phyloP scores from a whole-genome alignment of 1,140 invertebrate species.

The Drosophila mayri region DNA sequence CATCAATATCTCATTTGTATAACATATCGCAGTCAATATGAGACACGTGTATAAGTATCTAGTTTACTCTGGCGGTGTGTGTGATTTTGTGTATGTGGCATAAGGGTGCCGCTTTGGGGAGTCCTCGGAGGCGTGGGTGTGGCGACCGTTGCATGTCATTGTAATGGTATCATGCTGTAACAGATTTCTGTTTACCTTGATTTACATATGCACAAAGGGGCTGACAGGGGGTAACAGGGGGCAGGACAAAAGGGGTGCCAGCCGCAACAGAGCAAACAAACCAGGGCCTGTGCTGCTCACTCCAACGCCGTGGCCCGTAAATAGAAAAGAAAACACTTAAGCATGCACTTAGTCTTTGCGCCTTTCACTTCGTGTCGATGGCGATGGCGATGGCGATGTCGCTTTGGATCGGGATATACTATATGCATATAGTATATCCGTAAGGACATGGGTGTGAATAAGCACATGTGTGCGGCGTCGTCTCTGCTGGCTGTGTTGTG shows the following conservation, averaged over 20 bases:
- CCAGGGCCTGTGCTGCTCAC: conserved; percentile 53
- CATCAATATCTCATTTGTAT: conserved; percentile 82
- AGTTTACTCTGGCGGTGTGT: conserved; percentile 37
- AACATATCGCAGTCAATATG: conserved; percentile 77
- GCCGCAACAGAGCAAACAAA: conserved; percentile 66
- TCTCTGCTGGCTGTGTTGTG: conserved; percentile 49
- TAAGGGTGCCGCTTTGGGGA: not conserved
- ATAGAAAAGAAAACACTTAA: conserved; percentile 72
- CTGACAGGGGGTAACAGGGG: not conserved
- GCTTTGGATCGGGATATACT: conserved; percentile 26
- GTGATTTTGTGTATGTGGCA: conserved; percentile 5
- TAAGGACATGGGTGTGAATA: conserved; percentile 24
- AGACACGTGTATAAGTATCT: conserved; percentile 79
- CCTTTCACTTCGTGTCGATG: conserved; percentile 72
- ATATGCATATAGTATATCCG: conserved; percentile 27
- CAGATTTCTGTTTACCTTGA: conserved; percentile 82
- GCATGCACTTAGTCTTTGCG: conserved; percentile 81
- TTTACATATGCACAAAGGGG: conserved; percentile 65
- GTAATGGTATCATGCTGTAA: conserved; percentile 78
- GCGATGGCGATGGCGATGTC: conserved; percentile 61
- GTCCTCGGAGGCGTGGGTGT: conserved; percentile 8
- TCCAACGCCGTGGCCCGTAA: conserved; percentile 51
- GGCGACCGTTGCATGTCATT: conserved; percentile 68
- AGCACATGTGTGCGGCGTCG: conserved; percentile 25
- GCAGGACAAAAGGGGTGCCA: not conserved